These are phyloP conservation scores for Dendrolimus houi DNA, from an alignment of 2,888 invertebrate species.

Conservation along the genomic window DNA sequence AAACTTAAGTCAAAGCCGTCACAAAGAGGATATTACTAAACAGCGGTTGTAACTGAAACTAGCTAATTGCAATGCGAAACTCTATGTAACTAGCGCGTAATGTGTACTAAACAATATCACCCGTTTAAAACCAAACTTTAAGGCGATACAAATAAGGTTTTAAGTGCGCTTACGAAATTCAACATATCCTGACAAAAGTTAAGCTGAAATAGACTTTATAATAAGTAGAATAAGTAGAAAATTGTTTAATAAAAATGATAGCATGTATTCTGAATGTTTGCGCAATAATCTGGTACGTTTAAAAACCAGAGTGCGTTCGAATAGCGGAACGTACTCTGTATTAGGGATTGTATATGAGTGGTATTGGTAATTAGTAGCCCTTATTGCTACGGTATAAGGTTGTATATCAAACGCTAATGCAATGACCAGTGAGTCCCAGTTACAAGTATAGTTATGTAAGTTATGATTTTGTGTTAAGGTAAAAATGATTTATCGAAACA, in stretches of 20 bases:
- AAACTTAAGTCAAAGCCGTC: background rate
- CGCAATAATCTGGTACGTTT: background rate
- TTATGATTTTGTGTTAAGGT: background rate
- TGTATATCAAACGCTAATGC: background rate
- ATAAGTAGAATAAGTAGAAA: background rate
- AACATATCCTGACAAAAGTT: background rate
- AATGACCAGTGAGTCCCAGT: background rate
- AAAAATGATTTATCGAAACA: background rate
- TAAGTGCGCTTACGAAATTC: background rate
- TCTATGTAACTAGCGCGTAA: conserved; percentile 35
- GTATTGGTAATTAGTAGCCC: background rate
- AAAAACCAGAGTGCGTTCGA: background rate
- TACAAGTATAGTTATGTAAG: background rate
- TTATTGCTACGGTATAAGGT: background rate
- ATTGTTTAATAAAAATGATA: background rate
- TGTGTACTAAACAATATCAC: background rate
- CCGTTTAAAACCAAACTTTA: background rate
- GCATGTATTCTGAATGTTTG: background rate
- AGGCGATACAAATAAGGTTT: background rate
- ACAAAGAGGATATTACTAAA: conserved; percentile 42
- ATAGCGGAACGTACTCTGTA: background rate
- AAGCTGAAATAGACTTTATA: background rate
- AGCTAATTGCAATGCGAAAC: conserved; percentile 38
- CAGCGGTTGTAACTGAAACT: conserved; percentile 43
- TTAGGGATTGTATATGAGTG: background rate